A percentile compares a stretch with the other conserved stretches of the same genome.
Conservation (phyloP, 2,113 vertebrate genomes). For the Alligator sinensis region DNA sequence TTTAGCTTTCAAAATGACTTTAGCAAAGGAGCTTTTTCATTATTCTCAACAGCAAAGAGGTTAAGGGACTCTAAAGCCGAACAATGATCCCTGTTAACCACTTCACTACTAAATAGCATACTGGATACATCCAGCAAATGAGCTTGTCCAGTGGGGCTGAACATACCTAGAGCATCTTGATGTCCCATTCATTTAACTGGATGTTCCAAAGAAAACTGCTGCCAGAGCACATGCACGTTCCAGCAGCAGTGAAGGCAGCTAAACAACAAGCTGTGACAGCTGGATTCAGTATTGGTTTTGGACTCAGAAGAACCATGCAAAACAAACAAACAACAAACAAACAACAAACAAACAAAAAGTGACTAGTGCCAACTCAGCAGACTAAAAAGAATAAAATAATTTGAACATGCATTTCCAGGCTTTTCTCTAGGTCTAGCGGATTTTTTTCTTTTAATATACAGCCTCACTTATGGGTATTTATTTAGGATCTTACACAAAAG, state of each 20-base stretch:
- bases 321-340: slow-evolving; percentile 20
- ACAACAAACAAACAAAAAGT: not conserved
- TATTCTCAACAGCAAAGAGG: not conserved
- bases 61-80: not conserved
- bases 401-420: not conserved
- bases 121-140: slow-evolving; percentile 25
- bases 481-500: not conserved
- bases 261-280: slow-evolving; percentile 62
- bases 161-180: slow-evolving; percentile 60
- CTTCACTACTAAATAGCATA: slow-evolving; percentile 5
- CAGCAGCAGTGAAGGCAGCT: slow-evolving; percentile 60
- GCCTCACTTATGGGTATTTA: not conserved
- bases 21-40: slow-evolving; percentile 19
- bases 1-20: not conserved
- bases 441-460: not conserved
- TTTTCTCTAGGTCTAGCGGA: not conserved
- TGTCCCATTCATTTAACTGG: slow-evolving; percentile 64
- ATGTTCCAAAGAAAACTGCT: slow-evolving; percentile 56
- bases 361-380: slow-evolving; percentile 18
- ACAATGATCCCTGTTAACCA: not conserved
- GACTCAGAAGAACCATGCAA: slow-evolving; percentile 64
- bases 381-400: slow-evolving; percentile 24
- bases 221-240: slow-evolving; percentile 61
- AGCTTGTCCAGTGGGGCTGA: slow-evolving; percentile 30
- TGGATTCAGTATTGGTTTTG: slow-evolving; percentile 49